Base-by-base conservation (phyloP, 2,888 invertebrate species). In the Lithophane socia region DNA sequence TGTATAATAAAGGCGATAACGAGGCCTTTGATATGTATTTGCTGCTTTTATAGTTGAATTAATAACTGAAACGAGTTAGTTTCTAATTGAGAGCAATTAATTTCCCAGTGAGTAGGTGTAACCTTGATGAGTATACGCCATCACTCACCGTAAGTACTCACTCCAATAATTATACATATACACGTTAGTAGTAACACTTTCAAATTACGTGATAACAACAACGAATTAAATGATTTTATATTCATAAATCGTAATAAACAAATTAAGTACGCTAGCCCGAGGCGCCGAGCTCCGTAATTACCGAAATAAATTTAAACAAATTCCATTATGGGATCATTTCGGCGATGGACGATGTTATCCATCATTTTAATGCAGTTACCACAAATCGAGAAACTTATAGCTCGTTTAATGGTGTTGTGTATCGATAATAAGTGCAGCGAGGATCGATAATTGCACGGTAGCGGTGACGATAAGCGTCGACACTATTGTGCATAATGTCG, bases 401-500 rank as follows among this genome's bases (percentile, higher is more conserved):
- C 69, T 84, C 84, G 86, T 90, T 92, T 90, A 93, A 90, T 92
- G 91, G 92, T 86, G 84, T 91, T 89, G 89, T 89, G 90, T 89
- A 92, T 93, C 92, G 85, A 92, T 94, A 94, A 93, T 93, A 92
- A 91, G 92, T 89, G 90, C 81, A 90, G 87, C 85, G 89, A 89
- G 88, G 87, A 92, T 92, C 93, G 92, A 94, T 96, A 96, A 96
- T 96, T 96, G 92, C 88, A 94, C 92, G 92, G 94, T 93, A 93
- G 94, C 91, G 71, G 90, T 87, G 91, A 90, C 90, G 95, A 94
- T 94, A 95, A 94, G 90, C 91, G 92, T 91, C 93, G 91, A 91
- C 93, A 94, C 95, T 94, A 95, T 94, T 94, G 94, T 95, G 93
- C 93, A 93, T 95, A 95, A 96, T 95, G 92, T 94, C 92, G 92